Evolutionary conservation across 2,797 vertebrate genomes (phyloP), one percentile per base, ranked within the genome.

Genomic region (Arrhamphus sclerolepis): DNA sequence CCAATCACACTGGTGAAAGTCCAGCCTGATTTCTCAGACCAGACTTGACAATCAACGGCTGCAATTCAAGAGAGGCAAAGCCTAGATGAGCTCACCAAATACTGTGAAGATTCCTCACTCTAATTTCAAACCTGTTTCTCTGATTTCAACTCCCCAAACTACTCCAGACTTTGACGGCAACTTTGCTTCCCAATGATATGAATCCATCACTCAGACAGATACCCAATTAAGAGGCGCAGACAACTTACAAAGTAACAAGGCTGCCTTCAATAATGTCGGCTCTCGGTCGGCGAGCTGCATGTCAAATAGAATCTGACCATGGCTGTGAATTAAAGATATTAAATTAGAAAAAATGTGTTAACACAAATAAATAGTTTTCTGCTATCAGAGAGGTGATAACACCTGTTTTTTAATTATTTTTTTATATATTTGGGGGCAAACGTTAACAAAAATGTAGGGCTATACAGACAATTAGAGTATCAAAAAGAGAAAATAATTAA

Each of bases 221-320:
- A 58, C 54, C 57, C 59, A 82, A 78, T 81, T 77, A 74, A 77
- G 75, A 72, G 56, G 31, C 72, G 69, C 38, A 65, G 78, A 69
- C 69, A 72, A 55, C 53, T 19, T 67, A 51, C 26, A 11, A 53
- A 59, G 60, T 69, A 78, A 76, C 60, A 57, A 67, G 63, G 56
- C 70, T 21, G 7, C 46, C 19, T 46, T 21, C 28, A 50, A 68
- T 66, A 68, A 75, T 53, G 44, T 47, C 48, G 20, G 21, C 18
- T 72, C 58, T 31, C 56, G 52, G 60, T 72, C 56, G 48, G 28
- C 67, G 49, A 64, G 60, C 57, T 7, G 44, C 43, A 59, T 44
- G 61, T 56, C 39, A 72, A 68, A 80, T 70, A 70, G 66, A n/a
- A 53, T 68, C 51, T 54, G 72, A 72, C 46, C 54, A 69, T 54